Percentiles rank a stretch among this genome's conserved stretches.
Conservation (phyloP, 2,888 invertebrate genomes). For the Ligdia adustata region DNA sequence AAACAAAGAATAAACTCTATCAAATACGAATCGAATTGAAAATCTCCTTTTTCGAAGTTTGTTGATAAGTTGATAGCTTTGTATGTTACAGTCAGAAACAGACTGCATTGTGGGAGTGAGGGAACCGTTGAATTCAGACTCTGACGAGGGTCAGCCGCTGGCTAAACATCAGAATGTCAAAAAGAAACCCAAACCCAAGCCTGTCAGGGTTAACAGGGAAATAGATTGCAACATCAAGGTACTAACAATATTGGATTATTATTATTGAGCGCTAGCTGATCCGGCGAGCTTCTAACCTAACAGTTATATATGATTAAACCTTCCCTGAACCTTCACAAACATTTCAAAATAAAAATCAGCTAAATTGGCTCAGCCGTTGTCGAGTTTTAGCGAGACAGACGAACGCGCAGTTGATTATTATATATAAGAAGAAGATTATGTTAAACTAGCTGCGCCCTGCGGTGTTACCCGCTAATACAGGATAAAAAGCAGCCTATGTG, state of each 20-base stretch:
- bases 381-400: no score
- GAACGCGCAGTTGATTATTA: no score
- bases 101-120: background rate
- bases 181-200: constrained; percentile 7
- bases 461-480: no score
- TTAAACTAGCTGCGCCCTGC: no score
- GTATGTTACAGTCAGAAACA: background rate
- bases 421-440: no score
- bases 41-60: no score
- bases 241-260: background rate
- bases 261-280: background rate
- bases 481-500: no score
- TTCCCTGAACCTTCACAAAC: background rate
- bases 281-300: background rate
- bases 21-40: no score
- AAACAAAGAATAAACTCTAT: no score
- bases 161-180: constrained; percentile 28
- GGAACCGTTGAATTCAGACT: constrained; percentile 38
- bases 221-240: constrained; percentile 1
- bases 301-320: background rate
- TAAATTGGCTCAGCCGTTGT: background rate
- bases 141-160: constrained; percentile 42
- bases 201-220: background rate
- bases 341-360: background rate
- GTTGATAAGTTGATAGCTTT: background rate